Evolutionary conservation across 2,888 invertebrate species (phyloP).

Genomic region (Seira ritae): DNA sequence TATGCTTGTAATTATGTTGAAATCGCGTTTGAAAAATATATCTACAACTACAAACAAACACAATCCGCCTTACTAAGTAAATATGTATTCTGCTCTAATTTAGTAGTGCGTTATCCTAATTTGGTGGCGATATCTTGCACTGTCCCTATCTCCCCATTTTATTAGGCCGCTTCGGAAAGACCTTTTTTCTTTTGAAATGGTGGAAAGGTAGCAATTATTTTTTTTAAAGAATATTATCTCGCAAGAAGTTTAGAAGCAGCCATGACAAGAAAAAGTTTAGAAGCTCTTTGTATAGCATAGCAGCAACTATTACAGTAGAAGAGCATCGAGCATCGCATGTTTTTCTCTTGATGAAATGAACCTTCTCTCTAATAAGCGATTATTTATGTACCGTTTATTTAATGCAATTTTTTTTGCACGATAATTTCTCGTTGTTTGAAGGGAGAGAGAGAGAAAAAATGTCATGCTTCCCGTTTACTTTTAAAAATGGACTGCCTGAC

Average conservation of each 20-base stretch:
- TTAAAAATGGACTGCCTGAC: no score
- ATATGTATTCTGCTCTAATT: constrained; percentile 8
- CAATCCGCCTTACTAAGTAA: no score
- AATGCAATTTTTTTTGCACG: no score
- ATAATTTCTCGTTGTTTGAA: no score
- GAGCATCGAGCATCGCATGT: background rate
- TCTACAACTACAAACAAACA: no score
- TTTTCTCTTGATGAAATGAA: no score
- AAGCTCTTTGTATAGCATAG: no score
- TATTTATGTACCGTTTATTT: no score
- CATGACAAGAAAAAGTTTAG: background rate
- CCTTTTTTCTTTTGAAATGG: background rate
- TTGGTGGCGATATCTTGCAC: constrained; percentile 14
- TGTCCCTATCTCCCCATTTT: background rate
- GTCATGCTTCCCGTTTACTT: no score
- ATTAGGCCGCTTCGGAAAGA: background rate
- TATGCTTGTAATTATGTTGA: background rate
- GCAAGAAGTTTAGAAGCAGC: background rate
- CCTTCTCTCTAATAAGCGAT: no score
- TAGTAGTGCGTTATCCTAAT: background rate
- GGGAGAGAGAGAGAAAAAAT: no score
- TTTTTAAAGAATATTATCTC: background rate
- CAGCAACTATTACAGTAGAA: no score
- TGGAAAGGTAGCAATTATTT: constrained; percentile 4
- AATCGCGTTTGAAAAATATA: background rate